Evolutionary conservation across 1,140 invertebrate genomes (phyloP), one percentile per base, ranked within the genome.

Genomic region (Diploscapter pachys): DNA sequence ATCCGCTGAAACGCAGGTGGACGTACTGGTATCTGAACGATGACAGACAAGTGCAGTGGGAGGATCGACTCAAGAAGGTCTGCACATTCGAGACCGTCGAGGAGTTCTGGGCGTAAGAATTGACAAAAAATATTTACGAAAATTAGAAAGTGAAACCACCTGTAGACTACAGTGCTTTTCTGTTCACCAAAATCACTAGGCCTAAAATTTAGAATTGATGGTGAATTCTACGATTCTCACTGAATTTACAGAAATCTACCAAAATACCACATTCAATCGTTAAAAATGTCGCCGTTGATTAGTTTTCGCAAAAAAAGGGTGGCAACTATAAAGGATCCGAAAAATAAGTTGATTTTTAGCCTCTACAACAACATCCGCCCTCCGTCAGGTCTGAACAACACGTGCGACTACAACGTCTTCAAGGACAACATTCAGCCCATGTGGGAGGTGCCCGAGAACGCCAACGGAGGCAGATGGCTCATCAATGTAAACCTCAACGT

Each of bases 11-110:
- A 85, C 93, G 96, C 87, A 91, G 89, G 64, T 99, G 96, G 96
- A 95, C 94, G 2, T 89, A 98, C 61, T 99, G 96, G 95, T 99
- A 94, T 87, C 96, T 92, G 85, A 96, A 97, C 86, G 92, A 92
- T 84, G 93, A 96, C 87, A 91, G 92, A 81, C 90, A 88, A 72
- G 92, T 93, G 85, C 84, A 89, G 61, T 99, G 96, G 96, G 92
- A 94, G 86, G 92, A 96, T 78, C 95, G 95, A 87, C 90, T 95
- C 78, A 91, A 93, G 82, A 91, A 96, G 87, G 92, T 99, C 50
- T 93, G 92, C 62, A 92, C 91, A 75, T 96, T 99, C 87, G 91
- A 93, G 85, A 96, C 94, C 51, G 94, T 96, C 51, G 96, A 99
- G 90, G 95, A 98, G 88, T 99, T 99, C 86, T 99, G 96, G 96